phyloP scores from a whole-genome alignment of 2,888 invertebrate species.

The Tiphia femorata region DNA sequence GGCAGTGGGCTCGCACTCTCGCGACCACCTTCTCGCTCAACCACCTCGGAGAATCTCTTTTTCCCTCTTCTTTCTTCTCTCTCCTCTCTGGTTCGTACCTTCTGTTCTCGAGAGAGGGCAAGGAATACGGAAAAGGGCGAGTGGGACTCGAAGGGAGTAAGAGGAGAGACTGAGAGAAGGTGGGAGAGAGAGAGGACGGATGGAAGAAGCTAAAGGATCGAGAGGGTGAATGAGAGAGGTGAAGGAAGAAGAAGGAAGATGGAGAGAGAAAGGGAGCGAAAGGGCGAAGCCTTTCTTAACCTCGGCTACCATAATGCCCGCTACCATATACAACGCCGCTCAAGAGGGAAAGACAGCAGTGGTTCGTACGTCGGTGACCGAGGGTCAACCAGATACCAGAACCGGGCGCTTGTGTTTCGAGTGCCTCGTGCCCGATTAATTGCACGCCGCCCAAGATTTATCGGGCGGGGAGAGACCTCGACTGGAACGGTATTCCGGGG shows the following conservation, averaged over 20 bases:
- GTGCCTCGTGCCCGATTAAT: constrained; percentile 62
- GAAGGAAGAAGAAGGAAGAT: constrained; percentile 15
- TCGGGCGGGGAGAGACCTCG: constrained; percentile 47
- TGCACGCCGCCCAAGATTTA: constrained; percentile 60
- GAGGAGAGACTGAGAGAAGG: not conserved
- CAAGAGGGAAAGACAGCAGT: constrained; percentile 40
- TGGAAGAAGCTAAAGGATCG: no score
- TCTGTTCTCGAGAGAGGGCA: constrained; percentile 9
- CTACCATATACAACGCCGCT: constrained; percentile 37
- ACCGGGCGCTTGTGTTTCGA: constrained; percentile 44
- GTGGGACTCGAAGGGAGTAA: constrained; percentile 14
- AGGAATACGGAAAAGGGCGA: not conserved
- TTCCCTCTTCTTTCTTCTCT: not conserved
- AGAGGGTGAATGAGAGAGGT: not conserved
- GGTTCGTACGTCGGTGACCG: constrained; percentile 50
- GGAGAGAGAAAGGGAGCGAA: not conserved
- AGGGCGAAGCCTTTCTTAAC: constrained; percentile 19
- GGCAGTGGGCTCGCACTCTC: constrained; percentile 26
- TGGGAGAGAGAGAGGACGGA: not conserved
- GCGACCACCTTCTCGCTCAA: not conserved
- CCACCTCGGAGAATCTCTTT: not conserved
- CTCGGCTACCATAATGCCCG: constrained; percentile 37
- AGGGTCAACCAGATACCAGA: constrained; percentile 60
- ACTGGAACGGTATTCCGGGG: constrained; percentile 49
- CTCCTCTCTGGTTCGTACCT: not conserved